Conservation (phyloP, 2,113 vertebrate genomes). For the Campylomormyrus numenius region DNA sequence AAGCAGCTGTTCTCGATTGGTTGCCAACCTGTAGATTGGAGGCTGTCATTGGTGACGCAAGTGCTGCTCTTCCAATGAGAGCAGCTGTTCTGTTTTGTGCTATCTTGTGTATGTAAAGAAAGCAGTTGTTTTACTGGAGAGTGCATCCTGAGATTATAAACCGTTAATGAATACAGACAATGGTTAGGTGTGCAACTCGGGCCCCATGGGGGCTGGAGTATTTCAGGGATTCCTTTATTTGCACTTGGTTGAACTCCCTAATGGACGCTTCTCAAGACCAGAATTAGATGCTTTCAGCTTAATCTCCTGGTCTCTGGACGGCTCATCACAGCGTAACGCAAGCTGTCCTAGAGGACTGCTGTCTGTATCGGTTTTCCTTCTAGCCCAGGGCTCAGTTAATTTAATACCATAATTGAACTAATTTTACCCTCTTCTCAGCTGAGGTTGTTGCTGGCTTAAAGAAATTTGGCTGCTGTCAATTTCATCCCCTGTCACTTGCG, state of each 20-base stretch:
- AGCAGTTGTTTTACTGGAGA: background rate
- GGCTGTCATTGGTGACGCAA: background rate
- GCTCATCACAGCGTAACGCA: background rate
- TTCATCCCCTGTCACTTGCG: background rate
- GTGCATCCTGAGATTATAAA: background rate
- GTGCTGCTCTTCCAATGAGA: background rate
- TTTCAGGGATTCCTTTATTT: background rate
- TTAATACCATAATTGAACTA: background rate
- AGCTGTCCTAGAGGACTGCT: background rate
- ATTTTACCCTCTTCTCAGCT: background rate
- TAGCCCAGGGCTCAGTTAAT: background rate
- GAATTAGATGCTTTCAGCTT: background rate
- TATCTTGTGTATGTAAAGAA: background rate
- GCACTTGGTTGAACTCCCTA: background rate
- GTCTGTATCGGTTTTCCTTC: background rate
- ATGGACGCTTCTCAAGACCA: background rate
- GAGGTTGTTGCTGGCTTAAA: background rate
- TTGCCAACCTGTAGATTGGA: background rate
- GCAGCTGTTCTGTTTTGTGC: background rate
- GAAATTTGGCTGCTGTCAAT: background rate
- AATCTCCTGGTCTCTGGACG: background rate
- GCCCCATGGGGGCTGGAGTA: background rate
- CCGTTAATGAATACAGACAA: background rate
- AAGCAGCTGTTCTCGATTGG: background rate
- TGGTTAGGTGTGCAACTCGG: background rate